Percentiles rank a stretch among this genome's conserved stretches.
These are phyloP conservation scores for Erannis defoliaria DNA, from an alignment of 2,888 invertebrate species.

Conservation along the genomic window DNA sequence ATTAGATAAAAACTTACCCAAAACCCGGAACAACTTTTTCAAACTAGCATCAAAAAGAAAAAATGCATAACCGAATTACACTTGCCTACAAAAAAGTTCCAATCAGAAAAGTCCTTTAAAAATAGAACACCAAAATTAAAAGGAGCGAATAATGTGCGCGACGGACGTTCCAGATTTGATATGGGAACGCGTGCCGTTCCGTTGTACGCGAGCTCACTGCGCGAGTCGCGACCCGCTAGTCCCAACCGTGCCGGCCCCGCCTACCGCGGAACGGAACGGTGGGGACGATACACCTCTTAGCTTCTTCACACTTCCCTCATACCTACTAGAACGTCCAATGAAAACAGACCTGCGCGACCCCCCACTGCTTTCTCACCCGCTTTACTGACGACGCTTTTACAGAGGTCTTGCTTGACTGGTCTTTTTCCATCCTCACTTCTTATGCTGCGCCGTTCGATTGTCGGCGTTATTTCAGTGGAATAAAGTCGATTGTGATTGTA, in stretches of 20 bases:
- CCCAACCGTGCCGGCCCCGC: slow-evolving; percentile 72
- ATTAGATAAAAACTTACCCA: slow-evolving; percentile 33
- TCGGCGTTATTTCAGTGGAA: slow-evolving; percentile 41
- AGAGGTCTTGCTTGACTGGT: slow-evolving; percentile 60
- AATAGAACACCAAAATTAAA: slow-evolving; percentile 51
- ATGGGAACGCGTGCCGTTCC: slow-evolving; percentile 64
- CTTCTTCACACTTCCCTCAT: slow-evolving; percentile 82
- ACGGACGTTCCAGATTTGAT: slow-evolving; percentile 56
- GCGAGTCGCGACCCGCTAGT: slow-evolving; percentile 76
- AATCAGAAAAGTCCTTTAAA: slow-evolving; percentile 14
- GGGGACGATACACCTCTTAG: slow-evolving; percentile 81
- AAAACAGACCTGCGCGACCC: slow-evolving; percentile 59
- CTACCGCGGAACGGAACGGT: slow-evolving; percentile 73
- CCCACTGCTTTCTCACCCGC: slow-evolving; percentile 38
- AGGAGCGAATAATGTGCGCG: slow-evolving; percentile 45
- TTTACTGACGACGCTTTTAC: slow-evolving; percentile 34
- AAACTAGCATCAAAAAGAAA: slow-evolving; percentile 26
- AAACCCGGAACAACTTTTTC: slow-evolving; percentile 23
- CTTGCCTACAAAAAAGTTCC: slow-evolving; percentile 23
- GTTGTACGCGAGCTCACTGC: slow-evolving; percentile 74
- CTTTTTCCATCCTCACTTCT: slow-evolving; percentile 52
- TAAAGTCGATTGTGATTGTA: slow-evolving; percentile 41
- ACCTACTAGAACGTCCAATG: slow-evolving; percentile 76
- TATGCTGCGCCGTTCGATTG: slow-evolving; percentile 47
- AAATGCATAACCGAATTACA: slow-evolving; percentile 28